Base-by-base conservation (phyloP, 2,113 vertebrate species). In the Lycaon pictus region DNA sequence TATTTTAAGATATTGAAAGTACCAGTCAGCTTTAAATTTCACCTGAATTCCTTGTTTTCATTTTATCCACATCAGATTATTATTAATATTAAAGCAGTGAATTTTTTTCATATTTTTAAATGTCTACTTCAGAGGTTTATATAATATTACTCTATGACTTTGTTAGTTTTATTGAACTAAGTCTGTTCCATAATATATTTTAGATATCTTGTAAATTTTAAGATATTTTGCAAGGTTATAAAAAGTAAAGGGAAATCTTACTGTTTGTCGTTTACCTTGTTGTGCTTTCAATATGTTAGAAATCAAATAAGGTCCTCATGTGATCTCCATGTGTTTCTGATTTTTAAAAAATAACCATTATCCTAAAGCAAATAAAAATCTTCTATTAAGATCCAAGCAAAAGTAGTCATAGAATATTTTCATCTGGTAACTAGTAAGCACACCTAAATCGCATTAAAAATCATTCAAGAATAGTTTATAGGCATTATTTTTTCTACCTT, bases 401-500 rank as follows among this genome's bases (percentile, higher is more conserved):
- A 91, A 90, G 17, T 65, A 71, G 69, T 74, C 13, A 10, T 32
- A 2, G 4, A 74, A 12, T 94, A 86, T 67, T 97, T 96, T 87
- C 13, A 69, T 69, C 65, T 96, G 63, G 3, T 71, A 89, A 92
- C 15, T 16, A 76, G 35, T 93, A 91, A 81, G 15, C 32, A 89
- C 29, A 89, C 23, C 15, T 72, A 88, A 56, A 82, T 91, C 63
- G 89, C 65, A 81, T 83, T 88, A 62, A 89, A 91, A 90, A 88
- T 83, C 58, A 87, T n/a, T 95, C 37, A 91, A 53, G 60, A 95
- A 92, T 79, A 82, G 53, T 93, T 95, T n/a, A 65, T 60, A 81
- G 84, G 20, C 92, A 80, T 58, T 83, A 16, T 74, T 95, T 96
- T 95, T 77, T 93, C 89, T 69, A 67, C 63, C 86, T 92, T 96